These are phyloP conservation scores for Thymelicus lineola DNA, from an alignment of 2,888 invertebrate genomes.

Conservation along the genomic window DNA sequence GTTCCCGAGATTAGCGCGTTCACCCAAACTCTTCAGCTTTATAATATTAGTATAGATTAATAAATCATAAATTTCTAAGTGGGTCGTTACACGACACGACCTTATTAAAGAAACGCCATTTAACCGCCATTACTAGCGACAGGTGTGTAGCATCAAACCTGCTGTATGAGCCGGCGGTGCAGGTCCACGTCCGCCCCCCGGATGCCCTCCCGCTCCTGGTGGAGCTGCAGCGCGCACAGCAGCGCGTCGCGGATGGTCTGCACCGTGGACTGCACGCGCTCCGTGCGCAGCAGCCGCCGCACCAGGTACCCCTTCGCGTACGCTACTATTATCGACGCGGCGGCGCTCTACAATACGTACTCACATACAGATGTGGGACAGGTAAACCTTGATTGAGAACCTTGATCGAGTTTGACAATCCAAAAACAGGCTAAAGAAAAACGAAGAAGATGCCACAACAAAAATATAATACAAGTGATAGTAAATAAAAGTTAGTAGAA, in stretches of 20 bases:
- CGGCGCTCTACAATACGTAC: slow-evolving; percentile 67
- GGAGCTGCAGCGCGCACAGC: slow-evolving; percentile 90
- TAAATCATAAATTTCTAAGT: too few species aligned
- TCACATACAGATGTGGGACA: slow-evolving; percentile 63
- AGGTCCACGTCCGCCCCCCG: slow-evolving; percentile 88
- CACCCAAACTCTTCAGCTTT: too few species aligned
- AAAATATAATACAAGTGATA: background rate
- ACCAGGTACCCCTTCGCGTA: slow-evolving; percentile 91
- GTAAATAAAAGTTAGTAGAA: background rate
- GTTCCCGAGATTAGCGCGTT: too few species aligned
- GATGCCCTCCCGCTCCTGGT: slow-evolving; percentile 86
- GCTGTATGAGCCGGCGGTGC: slow-evolving; percentile 89
- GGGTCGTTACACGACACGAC: too few species aligned
- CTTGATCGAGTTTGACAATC: background rate
- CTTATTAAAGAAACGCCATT: too few species aligned
- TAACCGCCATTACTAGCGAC: too few species aligned
- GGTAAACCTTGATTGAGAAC: slow-evolving; percentile 9
- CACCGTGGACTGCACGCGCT: slow-evolving; percentile 91
- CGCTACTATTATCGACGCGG: slow-evolving; percentile 89
- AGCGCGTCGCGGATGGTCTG: slow-evolving; percentile 92
- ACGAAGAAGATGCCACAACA: too few species aligned
- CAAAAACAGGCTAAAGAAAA: too few species aligned
- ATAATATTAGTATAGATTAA: too few species aligned
- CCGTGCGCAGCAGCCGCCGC: slow-evolving; percentile 92
- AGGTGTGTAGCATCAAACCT: slow-evolving; percentile 69